Evolutionary conservation across 2,797 vertebrate species (phyloP).

Genomic region (Perodicticus potto): DNA sequence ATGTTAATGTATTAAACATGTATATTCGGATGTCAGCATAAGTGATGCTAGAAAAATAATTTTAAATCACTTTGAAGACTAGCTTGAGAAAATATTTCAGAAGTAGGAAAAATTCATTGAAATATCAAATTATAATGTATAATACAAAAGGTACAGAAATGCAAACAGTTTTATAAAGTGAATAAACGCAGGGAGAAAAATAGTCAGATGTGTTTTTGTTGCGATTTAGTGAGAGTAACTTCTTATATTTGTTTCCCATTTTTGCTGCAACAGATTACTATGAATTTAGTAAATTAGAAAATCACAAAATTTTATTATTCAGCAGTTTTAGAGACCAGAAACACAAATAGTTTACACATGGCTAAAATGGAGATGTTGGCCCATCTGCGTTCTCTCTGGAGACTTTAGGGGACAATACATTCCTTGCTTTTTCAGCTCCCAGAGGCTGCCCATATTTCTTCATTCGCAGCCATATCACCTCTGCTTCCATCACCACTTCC

Average conservation of each 20-base stretch:
- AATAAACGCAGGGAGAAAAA: neutral
- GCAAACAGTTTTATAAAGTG: neutral
- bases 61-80: conserved; percentile 19
- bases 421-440: neutral
- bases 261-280: neutral
- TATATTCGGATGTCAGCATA: neutral
- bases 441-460: neutral
- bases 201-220: neutral
- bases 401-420: neutral
- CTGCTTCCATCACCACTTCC: neutral
- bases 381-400: neutral
- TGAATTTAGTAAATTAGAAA: neutral
- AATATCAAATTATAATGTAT: neutral
- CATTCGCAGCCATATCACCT: rapidly evolving
- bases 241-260: neutral
- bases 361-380: no score
- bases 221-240: neutral
- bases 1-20: neutral
- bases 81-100: neutral
- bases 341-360: neutral
- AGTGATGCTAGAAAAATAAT: neutral
- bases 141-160: neutral
- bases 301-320: neutral
- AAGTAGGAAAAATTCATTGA: neutral
- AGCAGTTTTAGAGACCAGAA: neutral